Percentiles rank a stretch among this genome's conserved stretches.
phyloP scores from a whole-genome alignment of 2,888 invertebrate genomes.

The Cryptus armator region DNA sequence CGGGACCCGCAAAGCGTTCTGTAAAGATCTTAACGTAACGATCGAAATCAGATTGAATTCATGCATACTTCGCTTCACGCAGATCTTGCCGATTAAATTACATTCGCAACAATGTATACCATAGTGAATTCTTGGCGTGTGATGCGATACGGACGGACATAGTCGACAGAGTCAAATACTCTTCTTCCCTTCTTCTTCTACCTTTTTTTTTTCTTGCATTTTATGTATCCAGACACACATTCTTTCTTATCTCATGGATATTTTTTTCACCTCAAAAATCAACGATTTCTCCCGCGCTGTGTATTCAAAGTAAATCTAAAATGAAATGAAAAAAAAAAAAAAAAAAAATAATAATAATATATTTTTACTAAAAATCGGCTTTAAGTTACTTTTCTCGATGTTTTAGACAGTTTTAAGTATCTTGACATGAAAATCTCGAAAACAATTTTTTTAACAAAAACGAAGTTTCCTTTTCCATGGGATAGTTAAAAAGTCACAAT shows the following conservation, averaged over 20 bases:
- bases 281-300: neutral
- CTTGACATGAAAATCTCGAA: too few species aligned
- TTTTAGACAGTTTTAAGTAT: too few species aligned
- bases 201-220: neutral
- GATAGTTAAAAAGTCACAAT: neutral
- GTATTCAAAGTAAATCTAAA: neutral
- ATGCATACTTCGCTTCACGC: neutral
- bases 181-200: neutral
- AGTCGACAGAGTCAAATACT: neutral
- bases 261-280: neutral
- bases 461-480: neutral
- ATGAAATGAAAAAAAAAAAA: neutral
- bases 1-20: neutral
- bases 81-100: conserved; percentile 3
- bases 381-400: too few species aligned
- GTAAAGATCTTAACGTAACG: neutral
- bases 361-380: too few species aligned
- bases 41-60: neutral
- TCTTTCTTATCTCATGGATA: neutral
- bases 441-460: too few species aligned
- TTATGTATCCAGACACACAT: neutral
- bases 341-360: too few species aligned
- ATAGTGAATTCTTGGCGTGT: neutral
- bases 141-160: conserved; percentile 3
- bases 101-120: conserved; percentile 1